Base-by-base conservation (phyloP, 2,113 vertebrate genomes). In the Eudyptes chrysolophus region DNA sequence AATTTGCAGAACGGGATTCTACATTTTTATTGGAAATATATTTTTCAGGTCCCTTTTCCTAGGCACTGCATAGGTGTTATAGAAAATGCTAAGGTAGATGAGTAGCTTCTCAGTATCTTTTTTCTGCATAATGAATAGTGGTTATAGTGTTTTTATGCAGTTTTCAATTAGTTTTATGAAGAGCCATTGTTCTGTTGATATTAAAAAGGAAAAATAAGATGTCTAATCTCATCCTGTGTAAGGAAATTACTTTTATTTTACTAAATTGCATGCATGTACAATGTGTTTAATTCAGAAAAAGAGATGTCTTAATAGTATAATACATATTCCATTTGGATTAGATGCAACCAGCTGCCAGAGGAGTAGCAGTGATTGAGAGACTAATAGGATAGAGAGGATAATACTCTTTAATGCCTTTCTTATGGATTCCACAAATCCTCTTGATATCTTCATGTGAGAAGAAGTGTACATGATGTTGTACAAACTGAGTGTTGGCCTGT, bases 151-250 rank as follows among this genome's bases (percentile, higher is more conserved):
- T 68, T 90, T 84, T 71, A 79, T 72, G 29, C 30, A 25, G 3
- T 66, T 86, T 92, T 94, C 13, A 76, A 46, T 85, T 90, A 44
- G 8, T 65, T 69, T 93, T 92, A 81, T 54, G 36, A 87, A 38
- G 7, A 89, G 3, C 11, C 25, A 60, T 89, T 93, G 40, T 87
- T 92, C 84, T 84, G 30, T 49, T 91, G 42, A 64, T 94, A 86
- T 52, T 87, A 83, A 62, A 86, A 96, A 55, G 76, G 62, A 82
- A 92, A 91, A 90, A 75, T 72, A 94, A 81, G 13, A 14, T 76
- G 81, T 69, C 81, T 95, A 92, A 92, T 96, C 52, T 95, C 68
- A 97, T 95, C 51, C 44, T 76, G n/a, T 81, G 19, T 77, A 76
- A 79, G 46, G 76, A 96, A 97, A 96, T 95, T 0, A 69, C 69